These are phyloP conservation scores for Mormyrus lacerda DNA, from an alignment of 2,113 vertebrate genomes.

Conservation along the genomic window DNA sequence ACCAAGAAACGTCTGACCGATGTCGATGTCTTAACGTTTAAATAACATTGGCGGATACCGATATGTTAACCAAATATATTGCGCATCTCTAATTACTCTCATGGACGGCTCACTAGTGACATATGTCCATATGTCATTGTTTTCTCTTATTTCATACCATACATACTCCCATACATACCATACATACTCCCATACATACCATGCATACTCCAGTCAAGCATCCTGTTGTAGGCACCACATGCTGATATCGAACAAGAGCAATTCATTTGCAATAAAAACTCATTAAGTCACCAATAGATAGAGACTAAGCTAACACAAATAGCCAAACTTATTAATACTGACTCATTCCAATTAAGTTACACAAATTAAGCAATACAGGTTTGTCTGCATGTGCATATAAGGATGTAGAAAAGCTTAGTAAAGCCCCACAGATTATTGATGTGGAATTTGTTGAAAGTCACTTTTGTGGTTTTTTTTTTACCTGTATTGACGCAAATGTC, in stretches of 20 bases:
- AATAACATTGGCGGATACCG: not conserved
- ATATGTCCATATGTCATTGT: not conserved
- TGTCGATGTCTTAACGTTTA: not conserved
- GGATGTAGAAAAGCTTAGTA: not conserved
- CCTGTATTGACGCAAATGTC: slow-evolving; percentile 93
- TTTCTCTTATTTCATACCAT: not conserved
- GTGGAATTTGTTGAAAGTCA: not conserved
- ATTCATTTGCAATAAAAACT: not conserved
- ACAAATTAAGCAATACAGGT: not conserved
- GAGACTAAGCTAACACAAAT: not conserved
- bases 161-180: too few relatives aligned
- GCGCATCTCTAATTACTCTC: not conserved
- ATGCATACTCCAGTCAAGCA: not conserved
- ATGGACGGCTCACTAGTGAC: not conserved
- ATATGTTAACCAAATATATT: too few relatives aligned
- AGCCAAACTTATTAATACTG: not conserved
- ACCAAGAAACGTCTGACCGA: not conserved
- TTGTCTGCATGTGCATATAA: not conserved
- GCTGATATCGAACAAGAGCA: not conserved
- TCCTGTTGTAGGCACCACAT: not conserved
- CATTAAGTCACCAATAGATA: not conserved
- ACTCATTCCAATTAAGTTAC: not conserved
- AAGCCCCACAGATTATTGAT: not conserved
- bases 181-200: too few relatives aligned
- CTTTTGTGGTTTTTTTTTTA: slow-evolving; percentile 49